Evolutionary conservation across 53 echinoderm and acorn worm genomes (phyloP), one percentile per base, ranked within the genome.

Genomic region (Apostichopus leukothele): DNA sequence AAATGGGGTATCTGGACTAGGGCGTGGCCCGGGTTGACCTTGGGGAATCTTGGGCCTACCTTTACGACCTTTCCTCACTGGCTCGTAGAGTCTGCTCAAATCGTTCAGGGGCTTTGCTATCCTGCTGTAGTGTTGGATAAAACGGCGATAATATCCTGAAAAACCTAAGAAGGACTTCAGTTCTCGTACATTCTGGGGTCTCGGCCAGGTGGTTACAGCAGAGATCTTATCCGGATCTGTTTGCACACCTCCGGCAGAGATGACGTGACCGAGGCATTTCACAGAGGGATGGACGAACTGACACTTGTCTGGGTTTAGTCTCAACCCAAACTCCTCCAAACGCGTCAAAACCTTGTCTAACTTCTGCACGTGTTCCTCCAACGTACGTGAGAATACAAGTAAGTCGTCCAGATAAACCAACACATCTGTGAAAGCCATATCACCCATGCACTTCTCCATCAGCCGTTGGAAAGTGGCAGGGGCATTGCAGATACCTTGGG

Each of bases 401-500:
- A 92, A 50, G 67, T 92, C 88, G 26, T 92, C 88, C 9, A 92
- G 50, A 81, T 89, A 92, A 4, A 92, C 92, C 52, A 90, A 73
- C 0, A 92, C 92, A 6, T 75, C 88, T 5, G 55, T 52, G 16
- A 54, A 1, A 8, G 26, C 66, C 67, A 90, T 86, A 7, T 59
- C 73, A 3, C 88, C 90, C 90, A 92, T 90, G 39, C 92, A 92
- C 57, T 18, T 87, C 20, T 92, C 92, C 90, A 90, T 90, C 75
- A 93, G 67, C 8, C 89, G 76, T 20, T 91, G 90, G 78, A 93
- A 93, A 0, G 93, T 93, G 5, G 93, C 93, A 22, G 93, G 90
- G 89, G n/a, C 88, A 68, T 93, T 91, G 20, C 85, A 91, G 22
- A 93, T 93, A 3, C 93, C 93, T 51, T 93, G 91, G 18, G 93